Evolutionary conservation across 1,140 invertebrate species (phyloP).

Genomic region (Drosophila obscura): DNA sequence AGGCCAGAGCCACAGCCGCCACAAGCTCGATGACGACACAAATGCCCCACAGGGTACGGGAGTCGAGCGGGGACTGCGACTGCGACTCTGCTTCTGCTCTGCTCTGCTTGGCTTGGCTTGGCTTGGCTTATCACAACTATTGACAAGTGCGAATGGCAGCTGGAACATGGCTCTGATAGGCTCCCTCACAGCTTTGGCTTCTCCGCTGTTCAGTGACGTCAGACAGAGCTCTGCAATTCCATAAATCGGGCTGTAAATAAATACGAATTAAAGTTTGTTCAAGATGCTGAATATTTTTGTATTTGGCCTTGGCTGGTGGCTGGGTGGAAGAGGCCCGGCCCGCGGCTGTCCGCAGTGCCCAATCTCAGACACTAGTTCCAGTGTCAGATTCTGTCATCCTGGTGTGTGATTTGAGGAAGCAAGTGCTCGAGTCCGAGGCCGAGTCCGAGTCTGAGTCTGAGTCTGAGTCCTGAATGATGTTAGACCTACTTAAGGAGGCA

Average conservation of each 20-base stretch:
- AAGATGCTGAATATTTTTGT: slow-evolving; percentile 74
- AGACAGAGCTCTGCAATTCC: slow-evolving; percentile 34
- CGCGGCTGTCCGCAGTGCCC: slow-evolving; percentile 7
- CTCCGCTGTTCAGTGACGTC: too few species aligned
- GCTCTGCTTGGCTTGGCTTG: too few species aligned
- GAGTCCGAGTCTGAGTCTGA: too few species aligned
- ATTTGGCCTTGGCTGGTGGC: slow-evolving; percentile 32
- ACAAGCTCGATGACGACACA: slow-evolving; percentile 40
- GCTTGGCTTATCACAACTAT: slow-evolving; percentile 1
- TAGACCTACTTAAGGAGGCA: slow-evolving; percentile 55
- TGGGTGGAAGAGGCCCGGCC: slow-evolving; percentile 41
- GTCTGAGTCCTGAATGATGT: slow-evolving; percentile 31
- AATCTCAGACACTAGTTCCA: slow-evolving; percentile 1
- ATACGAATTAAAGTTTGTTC: slow-evolving; percentile 71
- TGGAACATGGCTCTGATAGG: too few species aligned
- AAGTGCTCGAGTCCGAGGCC: slow-evolving; percentile 61
- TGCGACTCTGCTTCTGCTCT: not conserved
- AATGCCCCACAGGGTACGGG: not conserved
- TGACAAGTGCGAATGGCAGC: not conserved
- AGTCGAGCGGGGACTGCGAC: not conserved
- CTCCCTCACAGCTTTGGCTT: too few species aligned
- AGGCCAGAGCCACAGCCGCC: not conserved
- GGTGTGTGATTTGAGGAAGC: slow-evolving; percentile 68
- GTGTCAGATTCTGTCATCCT: slow-evolving; percentile 75
- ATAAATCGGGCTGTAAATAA: slow-evolving; percentile 70